Conservation (phyloP, 2,797 vertebrate genomes). For the Poeciliopsis turneri region DNA sequence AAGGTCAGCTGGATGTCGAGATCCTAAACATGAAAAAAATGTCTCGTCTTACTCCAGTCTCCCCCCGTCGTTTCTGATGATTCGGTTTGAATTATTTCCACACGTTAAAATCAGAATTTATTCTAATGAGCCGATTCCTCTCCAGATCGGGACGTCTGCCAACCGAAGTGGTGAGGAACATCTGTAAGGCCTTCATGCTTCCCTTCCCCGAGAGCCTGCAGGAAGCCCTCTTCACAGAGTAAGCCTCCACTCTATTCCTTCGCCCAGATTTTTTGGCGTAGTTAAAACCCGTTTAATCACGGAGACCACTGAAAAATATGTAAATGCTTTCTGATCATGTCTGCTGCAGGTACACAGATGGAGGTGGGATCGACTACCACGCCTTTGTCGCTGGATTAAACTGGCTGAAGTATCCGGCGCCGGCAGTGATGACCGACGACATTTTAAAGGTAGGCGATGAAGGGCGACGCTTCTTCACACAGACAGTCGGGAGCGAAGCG, state of each 20-base stretch:
- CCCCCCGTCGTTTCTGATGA: background rate
- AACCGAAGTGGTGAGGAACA: conserved; percentile 73
- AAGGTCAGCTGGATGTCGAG: no score
- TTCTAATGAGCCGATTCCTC: conserved; percentile 26
- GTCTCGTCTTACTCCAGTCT: no score
- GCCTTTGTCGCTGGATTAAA: conserved; percentile 85
- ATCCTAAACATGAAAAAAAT: no score
- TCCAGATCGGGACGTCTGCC: conserved; percentile 83
- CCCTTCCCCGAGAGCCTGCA: conserved; percentile 86
- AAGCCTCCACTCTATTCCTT: conserved; percentile 53
- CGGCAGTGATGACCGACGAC: conserved; percentile 60
- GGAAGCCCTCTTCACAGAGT: conserved; percentile 80
- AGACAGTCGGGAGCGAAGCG: background rate
- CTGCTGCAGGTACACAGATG: conserved; percentile 83
- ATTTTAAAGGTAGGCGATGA: conserved; percentile 79
- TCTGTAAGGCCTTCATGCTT: conserved; percentile 88
- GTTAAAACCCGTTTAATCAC: background rate
- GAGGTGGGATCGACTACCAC: conserved; percentile 84
- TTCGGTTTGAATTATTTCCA: background rate
- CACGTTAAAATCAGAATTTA: background rate
- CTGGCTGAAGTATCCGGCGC: conserved; percentile 82
- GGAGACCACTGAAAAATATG: background rate
- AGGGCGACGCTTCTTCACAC: no score
- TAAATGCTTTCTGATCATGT: background rate
- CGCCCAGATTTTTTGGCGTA: conserved; percentile 27